phyloP scores from a whole-genome alignment of 2,113 vertebrate species.

The Plecturocebus donacophilus region DNA sequence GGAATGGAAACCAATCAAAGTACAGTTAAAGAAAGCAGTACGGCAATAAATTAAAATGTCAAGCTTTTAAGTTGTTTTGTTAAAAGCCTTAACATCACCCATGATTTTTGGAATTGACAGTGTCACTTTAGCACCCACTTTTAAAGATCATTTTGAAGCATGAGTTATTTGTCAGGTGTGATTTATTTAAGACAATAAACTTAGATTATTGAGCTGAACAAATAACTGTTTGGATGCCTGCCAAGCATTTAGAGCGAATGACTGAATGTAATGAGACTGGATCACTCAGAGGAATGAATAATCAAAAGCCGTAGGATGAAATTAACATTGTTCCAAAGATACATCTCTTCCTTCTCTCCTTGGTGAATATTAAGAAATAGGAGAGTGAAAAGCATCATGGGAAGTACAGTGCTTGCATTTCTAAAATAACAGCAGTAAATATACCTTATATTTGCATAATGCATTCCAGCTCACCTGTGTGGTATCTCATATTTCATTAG shows the following conservation, averaged over 20 bases:
- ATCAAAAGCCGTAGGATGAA: constrained; percentile 64
- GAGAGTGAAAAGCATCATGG: neutral
- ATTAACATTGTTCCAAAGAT: constrained; percentile 58
- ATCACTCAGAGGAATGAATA: constrained; percentile 60
- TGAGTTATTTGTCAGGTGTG: constrained; percentile 75
- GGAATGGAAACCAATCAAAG: constrained; percentile 51
- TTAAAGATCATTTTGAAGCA: constrained; percentile 74
- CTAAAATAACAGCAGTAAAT: constrained; percentile 30
- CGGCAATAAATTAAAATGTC: constrained; percentile 53
- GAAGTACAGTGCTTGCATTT: constrained; percentile 25
- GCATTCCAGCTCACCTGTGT: neutral
- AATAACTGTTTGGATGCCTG: constrained; percentile 70
- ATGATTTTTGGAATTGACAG: constrained; percentile 47
- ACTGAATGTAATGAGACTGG: constrained; percentile 61
- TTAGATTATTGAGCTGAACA: constrained; percentile 69
- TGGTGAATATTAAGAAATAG: constrained; percentile 30
- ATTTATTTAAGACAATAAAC: constrained; percentile 77
- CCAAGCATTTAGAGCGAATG: constrained; percentile 70
- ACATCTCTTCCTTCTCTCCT: constrained; percentile 35
- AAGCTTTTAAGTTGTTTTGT: constrained; percentile 69
- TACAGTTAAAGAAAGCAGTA: constrained; percentile 34
- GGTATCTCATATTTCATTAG: constrained; percentile 9
- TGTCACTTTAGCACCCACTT: constrained; percentile 50
- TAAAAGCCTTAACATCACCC: constrained; percentile 72
- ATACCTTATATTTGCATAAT: constrained; percentile 44